Evolutionary conservation across 2,797 vertebrate species (phyloP).

Genomic region (Caiman crocodilus): DNA sequence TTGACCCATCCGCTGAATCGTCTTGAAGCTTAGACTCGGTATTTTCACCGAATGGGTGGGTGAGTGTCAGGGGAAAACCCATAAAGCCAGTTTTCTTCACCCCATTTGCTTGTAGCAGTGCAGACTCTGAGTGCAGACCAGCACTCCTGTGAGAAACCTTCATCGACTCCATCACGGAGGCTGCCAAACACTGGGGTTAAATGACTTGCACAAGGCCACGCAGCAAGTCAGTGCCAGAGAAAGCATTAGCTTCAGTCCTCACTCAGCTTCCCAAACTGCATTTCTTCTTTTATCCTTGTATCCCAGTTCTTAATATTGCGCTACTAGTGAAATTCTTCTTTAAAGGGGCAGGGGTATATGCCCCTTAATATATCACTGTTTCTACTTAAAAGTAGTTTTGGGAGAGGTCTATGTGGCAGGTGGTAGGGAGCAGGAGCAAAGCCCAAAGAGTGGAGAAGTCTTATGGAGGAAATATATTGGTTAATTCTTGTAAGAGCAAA

Average conservation of each 20-base stretch:
- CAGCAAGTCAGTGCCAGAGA: neutral
- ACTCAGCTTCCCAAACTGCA: fast-evolving
- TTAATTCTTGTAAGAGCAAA: neutral
- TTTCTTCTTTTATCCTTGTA: neutral
- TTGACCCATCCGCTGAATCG: too few species aligned
- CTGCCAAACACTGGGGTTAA: neutral
- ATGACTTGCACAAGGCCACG: neutral
- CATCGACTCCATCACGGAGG: neutral
- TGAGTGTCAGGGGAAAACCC: too few species aligned
- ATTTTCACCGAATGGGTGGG: too few species aligned
- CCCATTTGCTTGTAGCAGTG: neutral
- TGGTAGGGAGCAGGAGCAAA: neutral
- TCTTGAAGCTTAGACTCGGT: too few species aligned
- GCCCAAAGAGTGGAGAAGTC: fast-evolving
- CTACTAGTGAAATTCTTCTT: neutral
- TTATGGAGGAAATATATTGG: neutral
- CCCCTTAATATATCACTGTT: neutral
- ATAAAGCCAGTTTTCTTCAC: neutral
- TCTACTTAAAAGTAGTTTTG: neutral
- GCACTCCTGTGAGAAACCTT: neutral
- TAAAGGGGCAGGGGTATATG: neutral
- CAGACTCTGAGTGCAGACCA: too few species aligned
- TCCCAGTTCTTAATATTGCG: fast-evolving
- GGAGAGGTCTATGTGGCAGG: fast-evolving
- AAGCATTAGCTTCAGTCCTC: neutral